phyloP scores from a whole-genome alignment of 2,888 invertebrate genomes.

The Ephialtes manifestator region DNA sequence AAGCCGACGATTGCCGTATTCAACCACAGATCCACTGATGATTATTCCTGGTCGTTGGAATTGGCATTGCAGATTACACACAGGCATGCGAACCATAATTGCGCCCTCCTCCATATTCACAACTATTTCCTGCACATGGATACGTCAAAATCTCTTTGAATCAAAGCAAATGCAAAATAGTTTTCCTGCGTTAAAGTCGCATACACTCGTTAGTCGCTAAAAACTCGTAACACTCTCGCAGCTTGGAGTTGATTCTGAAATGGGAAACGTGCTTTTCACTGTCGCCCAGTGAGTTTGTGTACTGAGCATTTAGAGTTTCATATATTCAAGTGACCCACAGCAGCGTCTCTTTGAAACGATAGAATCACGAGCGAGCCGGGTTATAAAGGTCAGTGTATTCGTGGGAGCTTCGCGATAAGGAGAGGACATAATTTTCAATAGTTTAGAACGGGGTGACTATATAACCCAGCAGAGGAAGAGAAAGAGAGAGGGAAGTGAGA shows the following conservation, averaged over 20 bases:
- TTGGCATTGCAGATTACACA: not conserved
- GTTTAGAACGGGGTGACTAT: conserved; percentile 57
- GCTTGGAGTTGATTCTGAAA: conserved; percentile 14
- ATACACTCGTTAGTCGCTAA: conserved; percentile 12
- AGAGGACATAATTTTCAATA: conserved; percentile 77
- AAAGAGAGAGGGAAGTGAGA: not conserved
- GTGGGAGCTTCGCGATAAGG: conserved; percentile 66
- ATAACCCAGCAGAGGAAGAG: conserved; percentile 23
- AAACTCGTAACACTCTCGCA: conserved; percentile 15
- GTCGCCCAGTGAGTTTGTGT: conserved; percentile 27
- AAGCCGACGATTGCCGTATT: not conserved
- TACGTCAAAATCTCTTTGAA: not conserved
- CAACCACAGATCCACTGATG: not conserved
- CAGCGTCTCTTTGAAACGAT: conserved; percentile 42
- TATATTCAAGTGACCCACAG: conserved; percentile 60
- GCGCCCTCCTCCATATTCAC: conserved; percentile 12
- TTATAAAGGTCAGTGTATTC: conserved; percentile 68
- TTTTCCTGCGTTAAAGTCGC: not conserved
- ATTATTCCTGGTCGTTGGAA: not conserved
- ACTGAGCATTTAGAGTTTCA: conserved; percentile 50
- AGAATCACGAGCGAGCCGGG: conserved; percentile 34
- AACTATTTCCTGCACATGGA: not conserved
- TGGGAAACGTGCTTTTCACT: conserved; percentile 37
- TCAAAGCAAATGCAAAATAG: not conserved
- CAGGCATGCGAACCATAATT: conserved; percentile 8